Percentiles rank a stretch among this genome's conserved stretches.
Evolutionary conservation across 2,888 invertebrate species (phyloP).

Genomic region (Mimas tiliae): DNA sequence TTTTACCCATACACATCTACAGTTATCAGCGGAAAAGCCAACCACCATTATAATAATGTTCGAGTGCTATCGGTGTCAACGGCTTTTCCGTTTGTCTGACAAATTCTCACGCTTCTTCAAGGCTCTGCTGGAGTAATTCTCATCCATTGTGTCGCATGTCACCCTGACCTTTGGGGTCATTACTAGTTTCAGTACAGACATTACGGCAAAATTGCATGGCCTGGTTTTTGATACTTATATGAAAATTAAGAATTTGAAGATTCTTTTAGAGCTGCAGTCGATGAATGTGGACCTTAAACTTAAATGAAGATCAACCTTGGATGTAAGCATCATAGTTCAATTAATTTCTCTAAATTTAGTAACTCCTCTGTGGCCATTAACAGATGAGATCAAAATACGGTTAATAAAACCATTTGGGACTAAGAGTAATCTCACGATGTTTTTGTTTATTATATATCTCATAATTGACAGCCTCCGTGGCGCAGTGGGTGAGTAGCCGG

Average conservation of each 20-base stretch:
- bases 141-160: constrained; percentile 28
- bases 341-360: no score
- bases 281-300: no score
- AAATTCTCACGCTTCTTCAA: constrained; percentile 49
- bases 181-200: constrained; percentile 29
- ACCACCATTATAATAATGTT: neutral
- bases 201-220: constrained; percentile 5
- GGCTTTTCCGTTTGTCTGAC: neutral
- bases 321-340: no score
- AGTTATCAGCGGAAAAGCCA: neutral
- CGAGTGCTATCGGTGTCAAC: constrained; percentile 16
- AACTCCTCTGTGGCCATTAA: no score
- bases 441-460: neutral
- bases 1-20: neutral
- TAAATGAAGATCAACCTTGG: no score
- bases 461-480: no score
- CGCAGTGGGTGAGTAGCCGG: no score
- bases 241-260: no score
- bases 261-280: no score
- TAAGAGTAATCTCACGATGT: no score
- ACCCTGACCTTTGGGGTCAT: constrained; percentile 38
- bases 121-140: constrained; percentile 31
- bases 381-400: no score
- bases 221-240: neutral
- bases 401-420: no score